phyloP scores from a whole-genome alignment of 2,797 vertebrate genomes.

The Neosilurus hyrtlii region DNA sequence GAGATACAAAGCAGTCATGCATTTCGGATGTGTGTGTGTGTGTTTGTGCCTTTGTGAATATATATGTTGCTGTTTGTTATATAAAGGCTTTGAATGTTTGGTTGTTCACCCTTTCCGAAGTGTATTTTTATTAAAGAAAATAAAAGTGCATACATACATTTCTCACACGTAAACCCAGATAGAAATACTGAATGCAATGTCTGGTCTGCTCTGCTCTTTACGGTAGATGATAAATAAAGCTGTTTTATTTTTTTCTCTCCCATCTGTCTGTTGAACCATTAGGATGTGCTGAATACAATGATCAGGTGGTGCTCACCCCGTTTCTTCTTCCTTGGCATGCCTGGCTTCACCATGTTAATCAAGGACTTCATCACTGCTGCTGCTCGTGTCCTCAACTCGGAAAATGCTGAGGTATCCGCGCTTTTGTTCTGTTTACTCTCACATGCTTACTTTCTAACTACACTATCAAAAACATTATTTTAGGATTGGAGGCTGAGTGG shows the following conservation, averaged over 20 bases:
- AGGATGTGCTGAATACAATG: constrained; percentile 92
- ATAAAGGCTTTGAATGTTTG: not conserved
- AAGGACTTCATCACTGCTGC: constrained; percentile 89
- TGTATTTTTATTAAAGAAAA: not conserved
- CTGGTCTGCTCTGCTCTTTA: constrained; percentile 29
- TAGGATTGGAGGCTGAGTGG: not conserved
- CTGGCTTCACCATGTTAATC: constrained; percentile 91
- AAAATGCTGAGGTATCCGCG: constrained; percentile 79
- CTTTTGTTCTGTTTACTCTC: not conserved
- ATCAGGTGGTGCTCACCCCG: constrained; percentile 89
- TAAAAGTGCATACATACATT: not conserved
- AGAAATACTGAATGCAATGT: not conserved
- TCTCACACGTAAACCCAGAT: not conserved
- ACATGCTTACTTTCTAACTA: not conserved
- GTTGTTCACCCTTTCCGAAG: not conserved
- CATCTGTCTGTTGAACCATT: constrained; percentile 20
- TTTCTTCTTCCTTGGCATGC: constrained; percentile 93
- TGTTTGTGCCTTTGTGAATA: constrained; percentile 20
- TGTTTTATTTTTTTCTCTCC: not conserved
- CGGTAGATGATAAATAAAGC: not conserved
- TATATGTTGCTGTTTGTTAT: constrained; percentile 27
- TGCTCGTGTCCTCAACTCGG: constrained; percentile 79
- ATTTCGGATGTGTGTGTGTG: constrained; percentile 66
- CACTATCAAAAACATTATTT: not conserved
- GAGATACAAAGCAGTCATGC: constrained; percentile 71